Evolutionary conservation across 2,888 invertebrate species (phyloP).

Genomic region (Diplolepis rosae): DNA sequence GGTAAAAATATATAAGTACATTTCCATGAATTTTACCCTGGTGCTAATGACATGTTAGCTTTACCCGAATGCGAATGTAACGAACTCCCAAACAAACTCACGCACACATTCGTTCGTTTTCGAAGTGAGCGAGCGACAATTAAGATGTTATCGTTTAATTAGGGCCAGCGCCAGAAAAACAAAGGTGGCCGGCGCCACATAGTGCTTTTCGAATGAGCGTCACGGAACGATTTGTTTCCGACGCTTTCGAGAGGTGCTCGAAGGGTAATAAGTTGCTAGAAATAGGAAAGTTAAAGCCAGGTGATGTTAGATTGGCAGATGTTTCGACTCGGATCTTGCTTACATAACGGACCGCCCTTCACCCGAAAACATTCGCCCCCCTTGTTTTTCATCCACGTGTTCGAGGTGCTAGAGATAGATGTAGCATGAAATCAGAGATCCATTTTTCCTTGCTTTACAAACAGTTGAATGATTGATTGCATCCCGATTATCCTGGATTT

Average conservation of each 20-base stretch:
- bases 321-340: constrained; percentile 56
- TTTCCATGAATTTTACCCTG: constrained; percentile 29
- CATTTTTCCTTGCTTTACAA: neutral
- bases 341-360: constrained; percentile 46
- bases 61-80: constrained; percentile 37
- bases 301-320: constrained; percentile 69
- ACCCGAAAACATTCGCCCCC: constrained; percentile 48
- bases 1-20: neutral
- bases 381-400: constrained; percentile 40
- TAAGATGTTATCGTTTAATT: constrained; percentile 68
- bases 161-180: constrained; percentile 56
- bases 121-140: constrained; percentile 56
- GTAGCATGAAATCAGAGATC: constrained; percentile 33
- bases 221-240: constrained; percentile 23
- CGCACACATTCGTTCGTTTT: constrained; percentile 44
- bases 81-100: constrained; percentile 40
- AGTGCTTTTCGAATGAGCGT: constrained; percentile 34
- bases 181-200: constrained; percentile 38
- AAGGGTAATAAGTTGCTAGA: constrained; percentile 62
- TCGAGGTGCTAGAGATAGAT: constrained; percentile 39
- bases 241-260: constrained; percentile 37
- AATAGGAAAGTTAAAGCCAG: constrained; percentile 65
- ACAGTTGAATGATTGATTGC: neutral
- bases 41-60: constrained; percentile 48
- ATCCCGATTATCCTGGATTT: neutral